These are phyloP conservation scores for Heptranchias perlo DNA, from an alignment of 2,113 vertebrate genomes.

Conservation along the genomic window DNA sequence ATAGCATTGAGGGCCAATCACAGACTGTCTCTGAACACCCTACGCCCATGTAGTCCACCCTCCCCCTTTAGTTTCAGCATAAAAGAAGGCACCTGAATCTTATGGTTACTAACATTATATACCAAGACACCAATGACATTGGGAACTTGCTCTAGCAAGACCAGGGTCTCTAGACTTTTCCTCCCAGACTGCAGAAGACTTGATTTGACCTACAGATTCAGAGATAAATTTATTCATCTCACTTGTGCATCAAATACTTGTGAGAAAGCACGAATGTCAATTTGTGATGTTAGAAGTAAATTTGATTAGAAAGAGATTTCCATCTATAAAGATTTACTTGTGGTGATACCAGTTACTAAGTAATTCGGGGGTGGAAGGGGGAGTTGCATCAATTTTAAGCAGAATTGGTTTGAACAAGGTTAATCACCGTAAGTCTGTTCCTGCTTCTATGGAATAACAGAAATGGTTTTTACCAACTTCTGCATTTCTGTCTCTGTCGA, in stretches of 20 bases:
- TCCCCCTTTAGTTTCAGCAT: not conserved
- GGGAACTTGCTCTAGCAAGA: not conserved
- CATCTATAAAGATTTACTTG: not conserved
- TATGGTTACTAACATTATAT: not conserved
- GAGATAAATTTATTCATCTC: not conserved
- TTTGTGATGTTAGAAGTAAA: not conserved
- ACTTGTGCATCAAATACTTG: not conserved
- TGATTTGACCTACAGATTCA: not conserved
- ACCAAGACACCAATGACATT: not conserved
- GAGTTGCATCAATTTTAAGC: not conserved
- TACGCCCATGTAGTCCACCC: not conserved
- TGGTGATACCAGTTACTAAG: not conserved
- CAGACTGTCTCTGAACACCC: not conserved
- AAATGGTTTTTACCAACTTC: constrained; percentile 56
- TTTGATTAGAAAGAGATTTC: not conserved
- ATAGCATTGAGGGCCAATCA: not conserved
- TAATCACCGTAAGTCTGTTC: constrained; percentile 23
- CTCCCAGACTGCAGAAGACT: not conserved
- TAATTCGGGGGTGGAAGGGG: not conserved
- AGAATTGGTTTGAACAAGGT: constrained; percentile 3
- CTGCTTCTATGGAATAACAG: constrained; percentile 35
- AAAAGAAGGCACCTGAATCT: not conserved
- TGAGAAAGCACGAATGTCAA: not conserved
- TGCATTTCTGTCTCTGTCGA: constrained; percentile 59
- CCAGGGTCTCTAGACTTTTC: not conserved